Base-by-base conservation (phyloP, 2,888 invertebrate species). In the Augochlorella aurata region DNA sequence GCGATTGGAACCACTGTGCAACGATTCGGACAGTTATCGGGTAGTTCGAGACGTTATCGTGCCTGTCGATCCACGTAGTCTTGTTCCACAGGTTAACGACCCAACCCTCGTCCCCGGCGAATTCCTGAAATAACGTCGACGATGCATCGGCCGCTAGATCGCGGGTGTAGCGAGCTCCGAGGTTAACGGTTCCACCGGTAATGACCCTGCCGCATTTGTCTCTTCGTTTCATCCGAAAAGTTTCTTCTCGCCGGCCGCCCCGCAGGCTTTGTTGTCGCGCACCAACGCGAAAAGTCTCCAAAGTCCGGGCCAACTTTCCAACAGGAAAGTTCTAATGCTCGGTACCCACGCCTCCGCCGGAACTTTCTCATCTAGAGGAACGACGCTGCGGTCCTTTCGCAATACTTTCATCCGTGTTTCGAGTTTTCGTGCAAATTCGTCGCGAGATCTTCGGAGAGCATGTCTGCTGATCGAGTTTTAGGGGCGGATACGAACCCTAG, bases 101-200 rank as follows among this genome's bases (percentile, higher is more conserved):
- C 47, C 21, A 61, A 61, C 24, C 38, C 18, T 38, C 21, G 29
- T 61, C 58, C 50, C 58, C 50, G 45, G 16, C 47, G 50, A 38
- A 61, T 67, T 61, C 71, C 71, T 65, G 78, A 67, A 50, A 49
- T 45, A 72, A 67, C 29, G 18, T 24, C 9, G 70, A 18, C 18
- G 9, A 24, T 45, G 29, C n/a, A 66, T 66, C 44, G n/a, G 50
- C 44, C n/a, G 52, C 8, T 58, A 47, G 52, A 8, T 9, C 21
- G 18, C 16, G 24, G 44, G 24, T 29, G 54, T 21, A 50, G 7
- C 21, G 16, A 14, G 44, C 21, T 24, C 14, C 16, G 54, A 45
- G 10, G 24, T 2, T 79, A 79, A 73, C 79, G 79, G 80, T 81
- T 29, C 29, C 14, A 21, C 21, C 21, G 45, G 38, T 24, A 49